Percentiles rank a stretch among this genome's conserved stretches.
Evolutionary conservation across 2,113 vertebrate species (phyloP).

Genomic region (Myocastor coypus): DNA sequence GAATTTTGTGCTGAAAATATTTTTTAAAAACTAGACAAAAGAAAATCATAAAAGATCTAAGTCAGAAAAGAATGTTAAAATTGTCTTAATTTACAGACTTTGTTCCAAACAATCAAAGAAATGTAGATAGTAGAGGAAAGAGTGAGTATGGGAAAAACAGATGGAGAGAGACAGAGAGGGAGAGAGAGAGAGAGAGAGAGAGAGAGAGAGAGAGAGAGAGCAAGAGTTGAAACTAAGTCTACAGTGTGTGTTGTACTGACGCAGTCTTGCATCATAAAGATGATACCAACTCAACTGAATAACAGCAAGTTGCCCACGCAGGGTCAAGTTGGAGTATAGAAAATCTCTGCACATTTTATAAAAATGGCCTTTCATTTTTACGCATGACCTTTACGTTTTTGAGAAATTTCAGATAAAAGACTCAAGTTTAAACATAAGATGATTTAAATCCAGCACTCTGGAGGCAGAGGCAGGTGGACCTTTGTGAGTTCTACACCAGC

Average conservation of each 20-base stretch:
- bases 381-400: background rate
- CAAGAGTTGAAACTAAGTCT: background rate
- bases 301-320: background rate
- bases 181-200: background rate
- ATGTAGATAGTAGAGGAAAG: background rate
- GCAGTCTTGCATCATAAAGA: background rate
- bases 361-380: background rate
- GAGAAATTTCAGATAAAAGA: background rate
- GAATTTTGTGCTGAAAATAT: background rate
- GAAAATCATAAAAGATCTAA: background rate
- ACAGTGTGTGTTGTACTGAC: background rate
- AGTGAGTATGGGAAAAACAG: background rate
- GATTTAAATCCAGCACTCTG: background rate
- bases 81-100: background rate
- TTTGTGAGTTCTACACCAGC: too few relatives aligned
- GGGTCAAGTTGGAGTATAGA: background rate
- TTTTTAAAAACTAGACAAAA: constrained; percentile 28
- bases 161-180: background rate
- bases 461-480: too few relatives aligned
- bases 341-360: background rate
- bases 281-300: background rate
- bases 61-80: background rate
- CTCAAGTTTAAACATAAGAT: background rate
- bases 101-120: background rate
- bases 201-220: background rate